Conservation (phyloP, 2,888 invertebrate genomes). For the Drosophila ustulata region DNA sequence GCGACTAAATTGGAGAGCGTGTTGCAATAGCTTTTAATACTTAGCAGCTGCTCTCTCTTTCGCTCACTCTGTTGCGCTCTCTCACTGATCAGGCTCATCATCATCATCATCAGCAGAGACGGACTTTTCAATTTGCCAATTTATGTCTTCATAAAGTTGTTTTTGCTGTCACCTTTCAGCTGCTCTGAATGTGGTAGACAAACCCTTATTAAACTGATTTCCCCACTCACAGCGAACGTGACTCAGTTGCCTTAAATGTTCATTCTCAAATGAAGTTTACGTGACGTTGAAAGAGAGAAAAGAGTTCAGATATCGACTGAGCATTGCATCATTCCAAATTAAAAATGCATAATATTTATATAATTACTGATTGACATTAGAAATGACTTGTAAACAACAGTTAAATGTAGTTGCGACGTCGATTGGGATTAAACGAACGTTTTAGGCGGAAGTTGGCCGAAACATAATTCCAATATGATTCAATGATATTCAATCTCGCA, state of each 20-base stretch:
- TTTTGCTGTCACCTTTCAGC: constrained; percentile 34
- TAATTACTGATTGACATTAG: background rate
- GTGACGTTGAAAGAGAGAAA: background rate
- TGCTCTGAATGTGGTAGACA: constrained; percentile 28
- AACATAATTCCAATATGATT: constrained; percentile 44
- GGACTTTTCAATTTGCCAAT: constrained; percentile 75
- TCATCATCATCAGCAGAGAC: constrained; percentile 47
- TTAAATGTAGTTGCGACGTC: constrained; percentile 13
- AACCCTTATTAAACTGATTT: constrained; percentile 30
- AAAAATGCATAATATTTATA: background rate
- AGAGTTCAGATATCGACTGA: background rate
- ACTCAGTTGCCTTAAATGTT: constrained; percentile 66
- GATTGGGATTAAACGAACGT: constrained; percentile 5
- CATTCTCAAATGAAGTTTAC: background rate
- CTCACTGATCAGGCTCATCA: constrained; percentile 57
- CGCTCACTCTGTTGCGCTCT: background rate
- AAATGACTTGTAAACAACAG: constrained; percentile 1
- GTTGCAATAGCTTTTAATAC: constrained; percentile 58
- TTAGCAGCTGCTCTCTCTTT: constrained; percentile 35
- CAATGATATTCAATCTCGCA: constrained; percentile 69
- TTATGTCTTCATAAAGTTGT: constrained; percentile 76
- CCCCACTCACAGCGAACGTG: constrained; percentile 58
- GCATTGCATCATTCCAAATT: constrained; percentile 2
- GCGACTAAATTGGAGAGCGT: constrained; percentile 49
- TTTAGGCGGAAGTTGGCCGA: constrained; percentile 10